Conservation (phyloP, 2,888 invertebrate genomes). For the Leptura quadrifasciata region DNA sequence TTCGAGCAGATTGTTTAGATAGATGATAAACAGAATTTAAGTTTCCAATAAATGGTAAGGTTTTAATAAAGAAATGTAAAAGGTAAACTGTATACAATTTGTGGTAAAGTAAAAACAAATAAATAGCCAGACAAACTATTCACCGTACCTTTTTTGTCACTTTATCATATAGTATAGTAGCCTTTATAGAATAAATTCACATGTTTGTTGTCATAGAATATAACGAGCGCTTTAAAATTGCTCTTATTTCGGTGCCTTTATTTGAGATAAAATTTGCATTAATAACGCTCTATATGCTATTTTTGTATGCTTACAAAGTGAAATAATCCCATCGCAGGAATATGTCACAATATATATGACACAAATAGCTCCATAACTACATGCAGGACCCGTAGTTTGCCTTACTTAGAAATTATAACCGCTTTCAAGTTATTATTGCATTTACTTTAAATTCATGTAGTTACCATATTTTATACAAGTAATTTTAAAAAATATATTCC, state of each 20-base stretch:
- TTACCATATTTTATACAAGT: background rate
- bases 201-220: conserved; percentile 8
- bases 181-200: background rate
- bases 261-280: conserved; percentile 28
- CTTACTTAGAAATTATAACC: conserved; percentile 2
- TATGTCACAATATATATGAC: conserved; percentile 7
- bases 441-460: background rate
- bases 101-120: background rate
- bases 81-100: background rate
- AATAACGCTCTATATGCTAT: conserved; percentile 18
- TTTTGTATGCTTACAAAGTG: conserved; percentile 14
- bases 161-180: background rate
- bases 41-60: background rate
- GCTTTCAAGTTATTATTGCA: background rate
- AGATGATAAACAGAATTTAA: no score
- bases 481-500: background rate
- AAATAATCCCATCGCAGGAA: background rate
- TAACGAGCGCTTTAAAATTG: conserved; percentile 10
- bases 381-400: background rate
- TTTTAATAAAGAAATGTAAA: background rate
- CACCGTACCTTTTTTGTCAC: background rate
- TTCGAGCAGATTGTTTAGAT: no score
- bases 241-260: conserved; percentile 11
- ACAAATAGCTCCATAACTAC: background rate
- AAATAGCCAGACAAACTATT: background rate